Base-by-base conservation (phyloP, 2,888 invertebrate species). In the Drosophila nr. perissopoda region DNA sequence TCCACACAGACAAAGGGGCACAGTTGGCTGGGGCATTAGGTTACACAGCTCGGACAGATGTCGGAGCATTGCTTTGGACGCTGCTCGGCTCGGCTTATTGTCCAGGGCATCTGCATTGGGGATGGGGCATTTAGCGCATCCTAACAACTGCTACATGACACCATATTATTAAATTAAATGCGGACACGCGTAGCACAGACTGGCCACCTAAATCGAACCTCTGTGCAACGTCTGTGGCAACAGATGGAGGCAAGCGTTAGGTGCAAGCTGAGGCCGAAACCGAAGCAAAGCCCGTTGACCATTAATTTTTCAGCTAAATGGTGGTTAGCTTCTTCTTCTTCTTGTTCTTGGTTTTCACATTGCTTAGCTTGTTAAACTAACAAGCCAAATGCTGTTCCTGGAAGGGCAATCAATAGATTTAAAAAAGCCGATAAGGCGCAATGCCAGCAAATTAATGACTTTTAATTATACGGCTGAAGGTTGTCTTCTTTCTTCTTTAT, bases 121-220 rank as follows among this genome's bases (percentile, higher is more conserved):
- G 70, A 68, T 52, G 86, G 83, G 70, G 71, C 84, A 89, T 84
- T 86, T 89, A 88, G 80, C 80, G 88, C 85, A 80, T 84, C 80
- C 85, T 84, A 89, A 89, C 89, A 82, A 86, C 90, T 88, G 90
- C 90, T 69, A 89, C 82, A 89, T 82, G 85, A 89, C 88, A 89
- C 88, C 85, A 75, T 86, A 80, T 89, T 88, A 86, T 89, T 86
- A 89, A 82, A 88, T 82, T 84, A 89, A 88, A 88, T 88, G 85
- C 80, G 73, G 76, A 84, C 85, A 89, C 85, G 85, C 90, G 82
- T 61, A 73, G 68, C 67, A 58, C 58, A 67, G 38, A 59, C 68
- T 60, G 77, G 74, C 80, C 88, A 82, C 82, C 84, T 76, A 75
- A 82, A 74, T 75, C 71, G 83, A 58, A 70, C 65, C 59, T 70